phyloP scores from a whole-genome alignment of 1,140 invertebrate species.

The Apis dorsata region DNA sequence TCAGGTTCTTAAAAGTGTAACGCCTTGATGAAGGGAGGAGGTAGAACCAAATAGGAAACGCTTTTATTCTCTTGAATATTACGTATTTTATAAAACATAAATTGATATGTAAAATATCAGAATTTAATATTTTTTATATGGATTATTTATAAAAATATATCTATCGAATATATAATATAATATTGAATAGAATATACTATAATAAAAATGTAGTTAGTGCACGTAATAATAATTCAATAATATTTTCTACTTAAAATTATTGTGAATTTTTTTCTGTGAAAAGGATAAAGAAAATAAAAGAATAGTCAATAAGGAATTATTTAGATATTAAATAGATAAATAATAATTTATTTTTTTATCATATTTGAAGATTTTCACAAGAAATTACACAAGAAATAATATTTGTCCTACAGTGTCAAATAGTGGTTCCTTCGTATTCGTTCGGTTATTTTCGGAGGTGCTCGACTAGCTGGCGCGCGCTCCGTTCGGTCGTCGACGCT shows the following conservation, averaged over 20 bases:
- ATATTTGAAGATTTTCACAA: neutral
- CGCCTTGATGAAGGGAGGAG: neutral
- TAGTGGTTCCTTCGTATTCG: slow-evolving; percentile 7
- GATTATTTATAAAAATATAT: neutral
- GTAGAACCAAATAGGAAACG: slow-evolving; percentile 23
- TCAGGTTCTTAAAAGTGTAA: slow-evolving; percentile 30
- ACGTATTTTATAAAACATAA: neutral
- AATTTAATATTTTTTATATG: neutral
- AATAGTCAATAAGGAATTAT: neutral
- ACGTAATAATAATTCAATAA: neutral
- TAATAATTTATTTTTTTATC: neutral
- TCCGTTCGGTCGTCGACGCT: slow-evolving; percentile 4
- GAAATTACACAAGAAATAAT: neutral
- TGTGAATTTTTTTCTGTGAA: neutral
- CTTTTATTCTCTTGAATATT: slow-evolving; percentile 7
- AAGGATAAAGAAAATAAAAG: neutral
- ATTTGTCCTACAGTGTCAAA: slow-evolving; percentile 24
- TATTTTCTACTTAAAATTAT: neutral
- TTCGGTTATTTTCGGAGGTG: slow-evolving; percentile 33
- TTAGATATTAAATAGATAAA: neutral
- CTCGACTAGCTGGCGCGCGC: slow-evolving; percentile 42
- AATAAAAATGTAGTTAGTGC: neutral
- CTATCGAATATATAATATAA: neutral
- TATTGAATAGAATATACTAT: neutral
- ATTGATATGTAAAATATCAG: neutral